These are phyloP conservation scores for Synodontis membranacea DNA, from an alignment of 2,113 vertebrate genomes.

Conservation along the genomic window DNA sequence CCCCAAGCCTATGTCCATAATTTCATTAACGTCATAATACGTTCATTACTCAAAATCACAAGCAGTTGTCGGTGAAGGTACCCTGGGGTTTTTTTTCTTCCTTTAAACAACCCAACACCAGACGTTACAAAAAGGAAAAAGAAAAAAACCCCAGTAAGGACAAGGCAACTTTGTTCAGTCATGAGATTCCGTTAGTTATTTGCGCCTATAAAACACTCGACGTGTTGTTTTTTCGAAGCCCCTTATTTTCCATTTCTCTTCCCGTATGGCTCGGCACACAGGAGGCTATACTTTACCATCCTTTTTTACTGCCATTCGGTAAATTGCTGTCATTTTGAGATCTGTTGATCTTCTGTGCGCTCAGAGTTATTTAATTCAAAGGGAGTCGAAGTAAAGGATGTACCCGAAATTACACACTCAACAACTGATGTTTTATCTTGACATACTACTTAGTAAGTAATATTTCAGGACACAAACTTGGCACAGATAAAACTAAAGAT, in stretches of 20 bases:
- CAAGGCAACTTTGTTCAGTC: conserved; percentile 10
- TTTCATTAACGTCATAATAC: conserved; percentile 47
- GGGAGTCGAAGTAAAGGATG: neutral
- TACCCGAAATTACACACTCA: neutral
- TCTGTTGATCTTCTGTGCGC: neutral
- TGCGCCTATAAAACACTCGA: conserved; percentile 8
- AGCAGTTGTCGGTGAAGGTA: conserved; percentile 18
- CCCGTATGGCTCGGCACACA: conserved; percentile 1
- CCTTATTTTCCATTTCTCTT: conserved; percentile 26
- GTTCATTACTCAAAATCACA: conserved; percentile 50
- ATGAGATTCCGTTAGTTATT: neutral
- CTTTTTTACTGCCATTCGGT: conserved; percentile 20
- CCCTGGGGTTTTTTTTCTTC: conserved; percentile 2
- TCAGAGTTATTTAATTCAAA: conserved; percentile 36
- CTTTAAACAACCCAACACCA: conserved; percentile 6
- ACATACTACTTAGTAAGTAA: neutral
- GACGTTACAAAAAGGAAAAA: neutral
- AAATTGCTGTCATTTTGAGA: conserved; percentile 37
- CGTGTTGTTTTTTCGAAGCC: conserved; percentile 17
- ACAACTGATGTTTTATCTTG: conserved; percentile 3
- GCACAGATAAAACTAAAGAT: neutral
- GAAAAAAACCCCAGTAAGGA: neutral
- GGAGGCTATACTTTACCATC: conserved; percentile 29
- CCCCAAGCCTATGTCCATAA: conserved; percentile 2
- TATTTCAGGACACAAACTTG: neutral